phyloP scores from a whole-genome alignment of 92 coral and sea anemone genomes.

The Porites divaricata region DNA sequence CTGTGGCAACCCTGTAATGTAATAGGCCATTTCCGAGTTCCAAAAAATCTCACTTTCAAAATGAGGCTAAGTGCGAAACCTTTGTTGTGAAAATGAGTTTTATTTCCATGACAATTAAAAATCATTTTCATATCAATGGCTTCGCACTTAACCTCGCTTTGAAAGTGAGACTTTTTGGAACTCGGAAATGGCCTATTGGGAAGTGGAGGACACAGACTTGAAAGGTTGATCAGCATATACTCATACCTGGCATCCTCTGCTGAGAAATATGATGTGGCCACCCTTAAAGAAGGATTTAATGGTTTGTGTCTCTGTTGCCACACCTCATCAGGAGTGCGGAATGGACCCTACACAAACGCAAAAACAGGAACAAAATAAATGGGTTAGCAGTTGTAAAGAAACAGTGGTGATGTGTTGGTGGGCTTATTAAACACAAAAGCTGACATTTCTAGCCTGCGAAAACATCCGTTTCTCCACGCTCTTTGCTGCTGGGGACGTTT shows the following conservation, averaged over 20 bases:
- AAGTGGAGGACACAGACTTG: not conserved
- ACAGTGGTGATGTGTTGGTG: not conserved
- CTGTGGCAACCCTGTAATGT: too few relatives aligned
- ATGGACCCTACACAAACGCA: slow-evolving; percentile 80
- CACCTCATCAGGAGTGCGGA: slow-evolving; percentile 89
- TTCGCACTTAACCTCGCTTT: too few relatives aligned
- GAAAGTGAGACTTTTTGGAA: too few relatives aligned
- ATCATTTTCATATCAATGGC: too few relatives aligned
- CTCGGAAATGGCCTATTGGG: too few relatives aligned
- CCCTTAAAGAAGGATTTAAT: slow-evolving; percentile 85
- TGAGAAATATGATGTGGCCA: slow-evolving; percentile 89
- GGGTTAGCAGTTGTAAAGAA: not conserved
- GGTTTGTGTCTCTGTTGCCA: slow-evolving; percentile 91
- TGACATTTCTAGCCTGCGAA: not conserved
- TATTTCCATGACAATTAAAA: too few relatives aligned
- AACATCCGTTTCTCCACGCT: too few relatives aligned
- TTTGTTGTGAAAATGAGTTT: too few relatives aligned
- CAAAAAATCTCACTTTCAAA: too few relatives aligned
- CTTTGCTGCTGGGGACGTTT: too few relatives aligned
- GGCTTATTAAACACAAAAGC: not conserved
- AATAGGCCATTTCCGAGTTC: too few relatives aligned
- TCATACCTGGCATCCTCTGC: slow-evolving; percentile 93
- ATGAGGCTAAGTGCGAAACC: too few relatives aligned
- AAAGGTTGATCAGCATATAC: slow-evolving; percentile 19
- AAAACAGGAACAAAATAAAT: not conserved